Conservation (phyloP, 2,113 vertebrate genomes). For the Turnix velox region DNA sequence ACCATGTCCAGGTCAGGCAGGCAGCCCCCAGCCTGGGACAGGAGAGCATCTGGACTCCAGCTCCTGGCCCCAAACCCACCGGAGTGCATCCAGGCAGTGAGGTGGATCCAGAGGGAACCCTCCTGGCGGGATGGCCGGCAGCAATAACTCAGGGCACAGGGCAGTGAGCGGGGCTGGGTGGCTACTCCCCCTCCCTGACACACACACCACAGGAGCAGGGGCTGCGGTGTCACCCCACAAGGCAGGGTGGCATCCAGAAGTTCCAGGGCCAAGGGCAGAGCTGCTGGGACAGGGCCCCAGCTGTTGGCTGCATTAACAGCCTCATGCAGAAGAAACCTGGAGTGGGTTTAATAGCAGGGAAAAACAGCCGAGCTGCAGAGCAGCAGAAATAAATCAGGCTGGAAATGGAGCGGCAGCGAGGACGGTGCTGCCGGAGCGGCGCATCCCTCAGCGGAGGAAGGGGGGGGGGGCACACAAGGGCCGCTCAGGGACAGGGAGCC, state of each 20-base stretch:
- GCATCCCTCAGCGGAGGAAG: neutral
- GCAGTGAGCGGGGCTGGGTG: rapidly evolving
- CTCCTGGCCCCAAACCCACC: rapidly evolving
- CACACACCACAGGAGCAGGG: rapidly evolving
- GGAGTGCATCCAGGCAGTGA: neutral
- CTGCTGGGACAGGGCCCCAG: neutral
- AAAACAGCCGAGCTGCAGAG: slow-evolving; percentile 61
- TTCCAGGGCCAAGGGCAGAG: neutral
- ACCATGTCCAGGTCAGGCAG: neutral
- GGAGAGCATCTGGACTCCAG: neutral
- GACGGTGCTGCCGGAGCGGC: neutral
- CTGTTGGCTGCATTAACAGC: slow-evolving; percentile 3
- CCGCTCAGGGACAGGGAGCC: rapidly evolving
- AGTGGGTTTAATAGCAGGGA: slow-evolving; percentile 10
- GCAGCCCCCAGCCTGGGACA: neutral
- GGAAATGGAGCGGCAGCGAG: slow-evolving; percentile 37
- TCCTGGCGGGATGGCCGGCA: neutral
- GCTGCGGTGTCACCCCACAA: rapidly evolving
- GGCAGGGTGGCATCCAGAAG: rapidly evolving
- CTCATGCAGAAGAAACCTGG: neutral
- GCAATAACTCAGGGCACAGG: neutral
- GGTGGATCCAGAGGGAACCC: neutral
- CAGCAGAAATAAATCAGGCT: slow-evolving; percentile 64
- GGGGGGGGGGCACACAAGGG: neutral
- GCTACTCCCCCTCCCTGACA: neutral